A percentile compares a stretch with the other conserved stretches of the same genome.
These are phyloP conservation scores for Hermatobates lingyangjiaoensis DNA, from an alignment of 1,140 invertebrate genomes.

Conservation along the genomic window DNA sequence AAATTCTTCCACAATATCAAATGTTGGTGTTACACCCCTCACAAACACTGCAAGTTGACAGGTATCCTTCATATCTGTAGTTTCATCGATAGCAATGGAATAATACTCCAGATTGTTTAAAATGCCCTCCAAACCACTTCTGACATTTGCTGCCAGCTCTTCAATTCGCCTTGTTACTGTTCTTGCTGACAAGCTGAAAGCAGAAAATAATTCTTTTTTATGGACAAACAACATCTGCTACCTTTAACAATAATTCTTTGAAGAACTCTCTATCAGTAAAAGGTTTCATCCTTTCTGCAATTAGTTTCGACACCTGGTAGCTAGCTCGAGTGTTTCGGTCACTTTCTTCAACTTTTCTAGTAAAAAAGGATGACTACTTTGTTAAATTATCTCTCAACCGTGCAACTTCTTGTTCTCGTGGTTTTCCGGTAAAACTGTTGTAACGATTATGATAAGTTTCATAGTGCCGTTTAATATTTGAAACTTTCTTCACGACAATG, in stretches of 20 bases:
- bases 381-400: conserved; percentile 17
- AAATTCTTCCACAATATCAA: conserved; percentile 21
- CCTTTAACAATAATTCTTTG: conserved; percentile 12
- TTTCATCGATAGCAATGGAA: conserved; percentile 22
- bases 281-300: conserved; percentile 19
- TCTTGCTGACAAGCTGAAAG: conserved; percentile 16
- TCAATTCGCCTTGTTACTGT: conserved; percentile 20
- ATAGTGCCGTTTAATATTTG: conserved; percentile 8
- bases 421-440: conserved; percentile 9
- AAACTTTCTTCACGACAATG: conserved; percentile 13
- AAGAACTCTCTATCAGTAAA: conserved; percentile 17
- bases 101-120: conserved; percentile 18
- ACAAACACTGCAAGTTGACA: conserved; percentile 21
- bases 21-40: conserved; percentile 18
- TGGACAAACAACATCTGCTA: conserved; percentile 16
- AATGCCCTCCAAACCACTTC: conserved; percentile 14
- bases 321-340: conserved; percentile 19
- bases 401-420: conserved; percentile 18
- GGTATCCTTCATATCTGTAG: conserved; percentile 20
- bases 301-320: conserved; percentile 17
- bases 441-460: conserved; percentile 6
- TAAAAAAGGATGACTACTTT: conserved; percentile 19
- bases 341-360: conserved; percentile 16
- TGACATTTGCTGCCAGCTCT: conserved; percentile 17
- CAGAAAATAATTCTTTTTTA: conserved; percentile 13